phyloP scores from a whole-genome alignment of 2,113 vertebrate species.

The Eonycteris spelaea region DNA sequence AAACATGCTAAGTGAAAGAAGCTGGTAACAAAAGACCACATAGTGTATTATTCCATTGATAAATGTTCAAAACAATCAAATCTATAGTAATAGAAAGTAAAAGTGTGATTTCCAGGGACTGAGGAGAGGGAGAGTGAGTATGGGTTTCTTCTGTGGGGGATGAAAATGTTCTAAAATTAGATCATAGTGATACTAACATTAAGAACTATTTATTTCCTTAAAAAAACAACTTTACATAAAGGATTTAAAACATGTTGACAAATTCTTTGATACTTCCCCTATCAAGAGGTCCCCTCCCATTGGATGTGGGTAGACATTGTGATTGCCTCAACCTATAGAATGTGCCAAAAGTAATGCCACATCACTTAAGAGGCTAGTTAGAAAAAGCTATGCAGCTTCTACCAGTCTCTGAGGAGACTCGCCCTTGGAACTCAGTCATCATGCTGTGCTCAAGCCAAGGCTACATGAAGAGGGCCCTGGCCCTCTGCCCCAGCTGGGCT shows the following conservation, averaged over 20 bases:
- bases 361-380: background rate
- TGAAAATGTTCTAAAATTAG: background rate
- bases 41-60: background rate
- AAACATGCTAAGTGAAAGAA: slow-evolving; percentile 4
- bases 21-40: background rate
- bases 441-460: background rate
- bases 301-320: background rate
- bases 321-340: background rate
- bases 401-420: background rate
- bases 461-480: background rate
- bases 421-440: background rate
- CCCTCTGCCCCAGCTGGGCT: background rate
- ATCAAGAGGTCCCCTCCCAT: background rate
- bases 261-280: background rate
- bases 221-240: background rate
- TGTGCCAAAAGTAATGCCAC: background rate
- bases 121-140: background rate
- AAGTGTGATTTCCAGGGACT: background rate
- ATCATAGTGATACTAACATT: background rate
- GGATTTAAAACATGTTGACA: slow-evolving; percentile 26
- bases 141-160: background rate
- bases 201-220: background rate
- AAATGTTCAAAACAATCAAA: background rate
- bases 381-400: slow-evolving; percentile 26
- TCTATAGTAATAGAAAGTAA: background rate